Evolutionary conservation across 2,797 vertebrate species (phyloP), one percentile per base, ranked within the genome.

Genomic region (Aselliscus stoliczkanus): DNA sequence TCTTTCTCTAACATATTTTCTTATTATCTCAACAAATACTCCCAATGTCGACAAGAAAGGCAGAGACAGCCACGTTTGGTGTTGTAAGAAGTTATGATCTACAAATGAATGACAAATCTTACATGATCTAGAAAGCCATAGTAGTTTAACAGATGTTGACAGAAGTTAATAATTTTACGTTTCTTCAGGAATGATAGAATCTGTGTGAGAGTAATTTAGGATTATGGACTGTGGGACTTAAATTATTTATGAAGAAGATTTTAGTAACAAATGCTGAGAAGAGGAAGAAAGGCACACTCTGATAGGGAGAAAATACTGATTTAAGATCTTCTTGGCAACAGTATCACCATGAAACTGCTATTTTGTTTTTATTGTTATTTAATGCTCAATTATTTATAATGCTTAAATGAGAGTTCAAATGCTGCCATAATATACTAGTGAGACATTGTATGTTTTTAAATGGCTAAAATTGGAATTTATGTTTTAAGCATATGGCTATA

Each of bases 321-420:
- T 88, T 93, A 96, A 95, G 54, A 75, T 52, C 27, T 77, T 84
- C 18, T 72, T 82, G 76, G 34, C 83, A 94, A 25, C n/a, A 88
- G 4, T 8, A 88, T 42, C 81, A 67, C 15, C 47, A 62, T 79
- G 47, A 85, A 95, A 92, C 60, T 86, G 42, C n/a, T 91, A 13
- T 75, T 95, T 97, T 91, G 39, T 23, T 92, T 93, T 94, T 87
- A 84, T 96, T 94, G 79, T 90, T 96, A 88, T 94, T 94, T 96
- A 96, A 93, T 65, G 64, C 18, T 97, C 76, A 58, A 34, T 96
- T 97, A 90, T 94, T 83, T 95, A 95, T 93, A 94, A 93, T 31
- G 69, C 44, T 94, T 96, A 85, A 93, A 79, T 64, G 39, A 82
- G 31, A 91, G 29, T 31, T 90, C 47, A 95, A 52, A 79, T 90